Evolutionary conservation across 2,888 invertebrate species (phyloP).

Genomic region (Rhamnusium bicolor): DNA sequence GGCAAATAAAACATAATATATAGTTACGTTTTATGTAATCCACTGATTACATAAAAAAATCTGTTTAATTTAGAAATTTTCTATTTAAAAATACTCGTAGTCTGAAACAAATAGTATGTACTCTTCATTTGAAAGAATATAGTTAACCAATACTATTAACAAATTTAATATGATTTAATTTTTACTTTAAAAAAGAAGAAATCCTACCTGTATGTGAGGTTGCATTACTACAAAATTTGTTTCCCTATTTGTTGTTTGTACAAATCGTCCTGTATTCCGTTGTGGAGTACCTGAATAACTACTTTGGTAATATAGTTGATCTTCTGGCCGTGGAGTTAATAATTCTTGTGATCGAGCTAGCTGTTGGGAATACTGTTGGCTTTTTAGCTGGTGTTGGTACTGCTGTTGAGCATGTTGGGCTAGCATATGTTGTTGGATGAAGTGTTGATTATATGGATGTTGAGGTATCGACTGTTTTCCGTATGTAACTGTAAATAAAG

Average conservation of each 20-base stretch:
- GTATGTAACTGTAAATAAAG: conserved; percentile 70
- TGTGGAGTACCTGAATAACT: conserved; percentile 61
- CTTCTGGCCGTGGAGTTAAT: conserved; percentile 70
- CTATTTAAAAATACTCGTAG: too few relatives aligned
- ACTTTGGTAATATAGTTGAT: conserved; percentile 66
- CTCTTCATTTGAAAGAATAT: too few relatives aligned
- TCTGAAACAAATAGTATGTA: too few relatives aligned
- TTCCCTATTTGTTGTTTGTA: conserved; percentile 50
- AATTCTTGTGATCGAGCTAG: conserved; percentile 75
- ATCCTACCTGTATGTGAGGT: conserved; percentile 41
- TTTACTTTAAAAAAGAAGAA: background rate
- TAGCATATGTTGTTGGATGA: conserved; percentile 72
- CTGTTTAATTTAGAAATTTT: too few relatives aligned
- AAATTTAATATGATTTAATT: too few relatives aligned
- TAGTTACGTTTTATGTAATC: too few relatives aligned
- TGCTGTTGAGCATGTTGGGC: conserved; percentile 64
- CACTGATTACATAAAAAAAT: too few relatives aligned
- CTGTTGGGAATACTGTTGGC: conserved; percentile 64
- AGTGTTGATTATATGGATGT: conserved; percentile 68
- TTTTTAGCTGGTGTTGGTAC: conserved; percentile 66
- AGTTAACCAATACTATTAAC: too few relatives aligned
- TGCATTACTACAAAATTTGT: conserved; percentile 61
- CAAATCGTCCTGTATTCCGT: conserved; percentile 52
- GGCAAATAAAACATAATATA: too few relatives aligned
- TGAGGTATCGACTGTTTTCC: conserved; percentile 72